These are phyloP conservation scores for Rhabdophis nuchalis DNA, from an alignment of 2,797 vertebrate genomes.

Conservation along the genomic window DNA sequence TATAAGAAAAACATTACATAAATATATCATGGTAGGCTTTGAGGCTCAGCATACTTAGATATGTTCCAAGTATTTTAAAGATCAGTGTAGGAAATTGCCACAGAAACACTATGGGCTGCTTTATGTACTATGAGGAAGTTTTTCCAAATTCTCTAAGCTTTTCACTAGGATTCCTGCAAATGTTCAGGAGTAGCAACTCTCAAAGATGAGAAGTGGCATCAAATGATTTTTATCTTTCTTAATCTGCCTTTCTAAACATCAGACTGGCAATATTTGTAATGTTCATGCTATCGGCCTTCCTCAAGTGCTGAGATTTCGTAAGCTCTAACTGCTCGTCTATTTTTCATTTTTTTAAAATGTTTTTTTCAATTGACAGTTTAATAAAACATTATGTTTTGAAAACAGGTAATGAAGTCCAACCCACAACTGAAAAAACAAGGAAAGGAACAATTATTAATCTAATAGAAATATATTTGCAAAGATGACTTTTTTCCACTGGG, in stretches of 20 bases:
- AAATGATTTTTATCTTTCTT: background rate
- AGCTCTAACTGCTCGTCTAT: background rate
- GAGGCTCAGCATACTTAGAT: background rate
- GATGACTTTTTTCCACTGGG: background rate
- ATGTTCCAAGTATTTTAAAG: background rate
- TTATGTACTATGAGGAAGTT: background rate
- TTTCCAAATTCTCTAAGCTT: background rate
- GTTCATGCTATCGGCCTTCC: background rate
- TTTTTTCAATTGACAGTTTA: background rate
- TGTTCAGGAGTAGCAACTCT: background rate
- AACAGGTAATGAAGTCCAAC: background rate
- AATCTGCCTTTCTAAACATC: background rate
- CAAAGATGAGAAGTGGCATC: background rate
- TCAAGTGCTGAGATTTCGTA: background rate
- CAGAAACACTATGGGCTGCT: background rate
- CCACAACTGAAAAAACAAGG: background rate
- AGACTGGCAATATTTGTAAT: background rate
- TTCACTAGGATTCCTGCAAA: background rate
- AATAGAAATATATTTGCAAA: background rate
- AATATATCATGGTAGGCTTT: background rate
- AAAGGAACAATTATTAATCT: background rate
- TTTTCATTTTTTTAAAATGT: background rate
- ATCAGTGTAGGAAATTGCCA: background rate
- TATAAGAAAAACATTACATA: background rate
- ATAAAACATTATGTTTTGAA: background rate